Conservation (phyloP, 2,888 invertebrate species). For the Andricus quercusramuli region DNA sequence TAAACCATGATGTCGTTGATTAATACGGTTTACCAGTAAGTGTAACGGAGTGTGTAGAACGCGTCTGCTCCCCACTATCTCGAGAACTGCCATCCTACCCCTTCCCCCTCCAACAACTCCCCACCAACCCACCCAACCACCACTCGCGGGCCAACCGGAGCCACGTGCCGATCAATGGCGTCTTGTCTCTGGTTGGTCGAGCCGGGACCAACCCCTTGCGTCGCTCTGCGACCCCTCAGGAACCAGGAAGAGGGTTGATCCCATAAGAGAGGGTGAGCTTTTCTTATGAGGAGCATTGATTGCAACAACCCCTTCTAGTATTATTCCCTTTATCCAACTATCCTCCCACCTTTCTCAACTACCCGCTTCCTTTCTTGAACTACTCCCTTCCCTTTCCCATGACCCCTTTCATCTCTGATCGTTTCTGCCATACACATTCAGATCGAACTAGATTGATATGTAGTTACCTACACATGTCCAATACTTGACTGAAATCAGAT, state of each 20-base stretch:
- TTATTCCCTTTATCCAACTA: constrained; percentile 50
- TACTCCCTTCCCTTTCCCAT: not conserved
- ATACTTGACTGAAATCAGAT: not conserved
- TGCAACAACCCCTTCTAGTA: constrained; percentile 73
- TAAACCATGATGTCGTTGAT: constrained; percentile 79
- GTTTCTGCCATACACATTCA: constrained; percentile 42
- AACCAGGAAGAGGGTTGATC: constrained; percentile 64
- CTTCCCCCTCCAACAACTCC: constrained; percentile 50
- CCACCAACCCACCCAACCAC: constrained; percentile 51
- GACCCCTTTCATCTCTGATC: constrained; percentile 52
- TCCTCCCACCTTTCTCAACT: constrained; percentile 43
- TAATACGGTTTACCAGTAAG: constrained; percentile 79
- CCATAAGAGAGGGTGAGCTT: constrained; percentile 72
- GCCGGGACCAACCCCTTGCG: constrained; percentile 70
- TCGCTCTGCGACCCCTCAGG: constrained; percentile 57
- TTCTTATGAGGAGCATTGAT: constrained; percentile 78
- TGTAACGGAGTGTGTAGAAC: constrained; percentile 78
- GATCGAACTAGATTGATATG: constrained; percentile 11
- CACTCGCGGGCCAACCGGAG: constrained; percentile 67
- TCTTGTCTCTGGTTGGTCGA: constrained; percentile 76
- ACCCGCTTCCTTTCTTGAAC: constrained; percentile 47
- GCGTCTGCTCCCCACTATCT: constrained; percentile 52
- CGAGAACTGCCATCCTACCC: constrained; percentile 53
- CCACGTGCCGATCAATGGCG: constrained; percentile 79
- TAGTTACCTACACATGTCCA: constrained; percentile 11